A percentile compares a stretch with the other conserved stretches of the same genome.
phyloP scores from a whole-genome alignment of 64 coral and sea anemone species.

The Cladopsammia gracilis region DNA sequence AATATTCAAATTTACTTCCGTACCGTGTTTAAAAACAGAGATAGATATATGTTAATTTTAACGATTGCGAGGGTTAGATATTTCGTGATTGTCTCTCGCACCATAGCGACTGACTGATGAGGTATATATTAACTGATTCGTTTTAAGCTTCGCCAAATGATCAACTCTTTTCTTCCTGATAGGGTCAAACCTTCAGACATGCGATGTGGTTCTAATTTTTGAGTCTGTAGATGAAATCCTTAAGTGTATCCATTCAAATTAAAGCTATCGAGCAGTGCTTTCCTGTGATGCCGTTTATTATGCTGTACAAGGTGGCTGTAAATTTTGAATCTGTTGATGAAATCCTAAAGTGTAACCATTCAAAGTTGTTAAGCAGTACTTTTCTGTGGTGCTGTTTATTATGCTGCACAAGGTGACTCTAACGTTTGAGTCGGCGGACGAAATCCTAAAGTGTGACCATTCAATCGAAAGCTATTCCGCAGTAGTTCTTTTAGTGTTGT shows the following conservation, averaged over 20 bases:
- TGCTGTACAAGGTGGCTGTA: too few species aligned
- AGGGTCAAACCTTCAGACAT: too few species aligned
- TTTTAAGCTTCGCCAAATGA: background rate
- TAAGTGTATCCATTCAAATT: constrained; percentile 24
- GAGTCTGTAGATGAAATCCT: constrained; percentile 1
- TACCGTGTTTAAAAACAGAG: background rate
- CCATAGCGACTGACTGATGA: constrained; percentile 37
- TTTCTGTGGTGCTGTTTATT: too few species aligned
- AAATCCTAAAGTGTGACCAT: too few species aligned
- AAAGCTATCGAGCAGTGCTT: background rate
- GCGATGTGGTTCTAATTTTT: constrained; percentile 14
- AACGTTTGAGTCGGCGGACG: too few species aligned
- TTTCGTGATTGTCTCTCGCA: constrained; percentile 27
- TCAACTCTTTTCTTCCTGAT: background rate
- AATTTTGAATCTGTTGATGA: too few species aligned
- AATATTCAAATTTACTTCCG: constrained; percentile 61
- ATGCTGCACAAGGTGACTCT: too few species aligned
- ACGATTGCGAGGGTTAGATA: constrained; percentile 11
- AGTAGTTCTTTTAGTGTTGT: too few species aligned
- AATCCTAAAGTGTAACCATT: too few species aligned
- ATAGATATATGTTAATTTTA: constrained; percentile 28
- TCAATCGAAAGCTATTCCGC: too few species aligned
- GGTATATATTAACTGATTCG: background rate
- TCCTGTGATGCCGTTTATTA: too few species aligned
- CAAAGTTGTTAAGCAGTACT: too few species aligned